These are phyloP conservation scores for Dicrurus megarhynchus DNA, from an alignment of 2,113 vertebrate genomes.

Conservation along the genomic window DNA sequence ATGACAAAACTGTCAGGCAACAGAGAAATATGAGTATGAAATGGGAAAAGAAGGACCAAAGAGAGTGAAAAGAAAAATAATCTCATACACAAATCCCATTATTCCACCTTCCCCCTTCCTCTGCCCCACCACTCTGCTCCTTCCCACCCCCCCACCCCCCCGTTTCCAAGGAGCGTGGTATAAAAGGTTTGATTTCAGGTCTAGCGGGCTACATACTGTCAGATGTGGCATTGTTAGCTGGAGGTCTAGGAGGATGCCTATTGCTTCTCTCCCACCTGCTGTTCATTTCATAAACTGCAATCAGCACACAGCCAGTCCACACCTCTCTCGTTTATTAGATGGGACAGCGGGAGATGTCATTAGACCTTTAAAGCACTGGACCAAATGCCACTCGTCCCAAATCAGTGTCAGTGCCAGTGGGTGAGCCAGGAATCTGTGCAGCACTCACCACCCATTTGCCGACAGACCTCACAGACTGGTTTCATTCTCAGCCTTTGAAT, in stretches of 20 bases:
- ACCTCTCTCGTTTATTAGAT: constrained; percentile 40
- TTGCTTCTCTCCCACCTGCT: constrained; percentile 69
- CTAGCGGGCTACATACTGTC: background rate
- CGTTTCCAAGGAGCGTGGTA: background rate
- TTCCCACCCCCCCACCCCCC: background rate
- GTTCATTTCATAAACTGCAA: constrained; percentile 66
- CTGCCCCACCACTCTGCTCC: background rate
- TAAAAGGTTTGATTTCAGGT: constrained; percentile 7
- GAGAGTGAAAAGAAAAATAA: background rate
- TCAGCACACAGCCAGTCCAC: constrained; percentile 33
- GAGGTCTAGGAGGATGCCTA: constrained; percentile 43
- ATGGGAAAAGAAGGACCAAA: background rate
- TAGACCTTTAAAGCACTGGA: background rate
- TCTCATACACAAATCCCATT: background rate
- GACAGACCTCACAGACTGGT: background rate
- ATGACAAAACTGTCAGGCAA: background rate
- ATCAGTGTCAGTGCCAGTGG: background rate
- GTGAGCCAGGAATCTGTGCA: background rate
- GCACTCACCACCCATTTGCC: background rate
- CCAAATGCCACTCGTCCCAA: background rate
- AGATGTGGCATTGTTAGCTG: background rate
- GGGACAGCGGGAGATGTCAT: constrained; percentile 10
- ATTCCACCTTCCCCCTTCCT: background rate
- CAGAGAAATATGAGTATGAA: background rate
- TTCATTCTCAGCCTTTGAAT: background rate